These are phyloP conservation scores for Julus scanicus DNA, from an alignment of 2,888 invertebrate genomes.

Conservation along the genomic window DNA sequence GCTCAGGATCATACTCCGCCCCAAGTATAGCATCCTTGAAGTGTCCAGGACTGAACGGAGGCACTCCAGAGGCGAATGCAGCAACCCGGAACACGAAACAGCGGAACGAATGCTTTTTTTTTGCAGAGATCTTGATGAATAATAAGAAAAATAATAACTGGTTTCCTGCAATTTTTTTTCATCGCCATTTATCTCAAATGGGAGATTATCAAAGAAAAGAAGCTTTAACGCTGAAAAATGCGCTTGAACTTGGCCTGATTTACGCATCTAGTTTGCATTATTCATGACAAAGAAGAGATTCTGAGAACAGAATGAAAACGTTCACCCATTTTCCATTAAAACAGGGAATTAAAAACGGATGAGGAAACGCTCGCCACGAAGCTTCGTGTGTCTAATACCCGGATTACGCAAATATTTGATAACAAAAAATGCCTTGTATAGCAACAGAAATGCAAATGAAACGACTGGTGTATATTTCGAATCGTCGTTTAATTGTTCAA, in stretches of 20 bases:
- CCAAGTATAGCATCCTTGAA: too few species aligned
- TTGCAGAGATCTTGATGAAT: background rate
- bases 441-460: too few species aligned
- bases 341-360: background rate
- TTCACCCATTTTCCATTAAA: slow-evolving; percentile 1
- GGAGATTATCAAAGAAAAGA: background rate
- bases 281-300: slow-evolving; percentile 1
- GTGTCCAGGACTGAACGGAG: too few species aligned
- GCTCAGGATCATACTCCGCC: too few species aligned
- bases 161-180: background rate
- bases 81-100: slow-evolving; percentile 34
- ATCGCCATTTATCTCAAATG: background rate
- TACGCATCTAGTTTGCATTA: background rate
- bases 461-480: too few species aligned
- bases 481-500: too few species aligned
- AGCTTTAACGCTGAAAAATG: background rate
- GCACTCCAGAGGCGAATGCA: background rate
- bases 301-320: background rate
- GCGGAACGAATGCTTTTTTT: background rate
- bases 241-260: slow-evolving; percentile 39
- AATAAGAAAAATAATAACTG: slow-evolving; percentile 34
- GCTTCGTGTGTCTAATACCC: background rate
- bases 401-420: background rate
- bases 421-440: background rate
- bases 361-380: too few species aligned